Percentiles rank a stretch among this genome's conserved stretches.
Evolutionary conservation across 2,888 invertebrate genomes (phyloP).

Genomic region (Podabrus alpinus): DNA sequence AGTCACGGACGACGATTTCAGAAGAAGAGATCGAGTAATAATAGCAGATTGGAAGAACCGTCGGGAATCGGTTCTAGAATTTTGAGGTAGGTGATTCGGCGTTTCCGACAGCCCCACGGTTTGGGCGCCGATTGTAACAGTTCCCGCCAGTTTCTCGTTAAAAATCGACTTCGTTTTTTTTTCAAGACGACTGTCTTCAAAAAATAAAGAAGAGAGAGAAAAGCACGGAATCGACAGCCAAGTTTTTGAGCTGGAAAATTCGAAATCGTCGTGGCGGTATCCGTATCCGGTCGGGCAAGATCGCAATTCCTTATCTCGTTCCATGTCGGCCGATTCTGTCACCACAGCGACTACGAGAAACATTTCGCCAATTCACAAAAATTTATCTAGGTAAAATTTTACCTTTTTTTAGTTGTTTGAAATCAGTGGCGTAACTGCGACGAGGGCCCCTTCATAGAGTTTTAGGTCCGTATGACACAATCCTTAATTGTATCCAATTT

Average conservation of each 20-base stretch:
- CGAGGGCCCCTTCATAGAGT: too few relatives aligned
- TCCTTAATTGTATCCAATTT: too few relatives aligned
- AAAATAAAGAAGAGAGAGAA: conserved; percentile 63
- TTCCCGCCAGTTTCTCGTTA: too few relatives aligned
- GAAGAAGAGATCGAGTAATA: conserved; percentile 60
- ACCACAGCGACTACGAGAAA: conserved; percentile 65
- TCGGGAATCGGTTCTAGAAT: conserved; percentile 69
- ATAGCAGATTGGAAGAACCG: conserved; percentile 61
- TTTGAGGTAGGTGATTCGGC: conserved; percentile 60
- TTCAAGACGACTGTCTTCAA: conserved; percentile 69
- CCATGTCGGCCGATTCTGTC: conserved; percentile 55
- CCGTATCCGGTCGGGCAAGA: conserved; percentile 58
- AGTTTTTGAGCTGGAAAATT: conserved; percentile 68
- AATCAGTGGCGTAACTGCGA: not conserved
- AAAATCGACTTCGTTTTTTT: too few relatives aligned
- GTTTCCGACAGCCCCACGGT: not conserved
- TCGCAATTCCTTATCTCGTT: conserved; percentile 54
- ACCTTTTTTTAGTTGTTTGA: conserved; percentile 21
- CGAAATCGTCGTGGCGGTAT: conserved; percentile 78
- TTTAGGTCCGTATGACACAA: too few relatives aligned
- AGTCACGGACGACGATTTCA: conserved; percentile 72
- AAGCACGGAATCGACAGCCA: conserved; percentile 68
- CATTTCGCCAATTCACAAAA: conserved; percentile 54
- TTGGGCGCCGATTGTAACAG: not conserved
- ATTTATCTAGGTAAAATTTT: conserved; percentile 44